A percentile compares a stretch with the other conserved stretches of the same genome.
Conservation (phyloP, 64 coral and sea anemone species). For the Pachyseris speciosa region DNA sequence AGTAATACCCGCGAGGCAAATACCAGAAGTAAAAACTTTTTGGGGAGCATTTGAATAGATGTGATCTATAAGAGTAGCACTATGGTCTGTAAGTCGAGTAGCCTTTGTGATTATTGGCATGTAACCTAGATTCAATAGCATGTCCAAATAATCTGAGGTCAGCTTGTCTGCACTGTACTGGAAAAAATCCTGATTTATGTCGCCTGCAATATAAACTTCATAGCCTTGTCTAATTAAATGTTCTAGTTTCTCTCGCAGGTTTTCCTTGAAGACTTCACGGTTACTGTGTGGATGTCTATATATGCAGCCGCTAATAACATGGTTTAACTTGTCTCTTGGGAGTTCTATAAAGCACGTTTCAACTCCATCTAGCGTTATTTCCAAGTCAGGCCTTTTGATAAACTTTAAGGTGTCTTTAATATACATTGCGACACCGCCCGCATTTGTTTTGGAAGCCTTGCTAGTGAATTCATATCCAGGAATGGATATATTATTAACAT, state of each 20-base stretch:
- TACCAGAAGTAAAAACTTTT: conserved; percentile 49
- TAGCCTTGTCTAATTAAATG: background rate
- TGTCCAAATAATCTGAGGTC: conserved; percentile 58
- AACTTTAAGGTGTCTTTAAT: background rate
- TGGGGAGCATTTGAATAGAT: conserved; percentile 46
- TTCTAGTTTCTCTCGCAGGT: background rate
- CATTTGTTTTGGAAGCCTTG: conserved; percentile 6
- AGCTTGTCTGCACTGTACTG: conserved; percentile 29
- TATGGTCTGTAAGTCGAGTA: conserved; percentile 55
- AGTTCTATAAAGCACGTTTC: conserved; percentile 45
- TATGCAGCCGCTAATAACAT: conserved; percentile 12
- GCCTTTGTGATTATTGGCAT: conserved; percentile 67
- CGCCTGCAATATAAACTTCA: conserved; percentile 48
- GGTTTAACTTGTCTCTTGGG: background rate
- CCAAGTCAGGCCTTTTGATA: conserved; percentile 19
- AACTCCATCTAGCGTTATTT: background rate
- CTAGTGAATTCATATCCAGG: conserved; percentile 2
- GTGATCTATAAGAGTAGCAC: conserved; percentile 45
- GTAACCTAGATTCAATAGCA: conserved; percentile 43
- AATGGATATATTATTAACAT: no score
- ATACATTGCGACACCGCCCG: conserved; percentile 48
- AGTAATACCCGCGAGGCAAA: conserved; percentile 39
- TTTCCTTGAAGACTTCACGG: background rate
- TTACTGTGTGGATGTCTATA: conserved; percentile 32
- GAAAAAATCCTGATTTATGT: conserved; percentile 48